phyloP scores from a whole-genome alignment of 2,888 invertebrate genomes.

The Lycophotia porphyrea region DNA sequence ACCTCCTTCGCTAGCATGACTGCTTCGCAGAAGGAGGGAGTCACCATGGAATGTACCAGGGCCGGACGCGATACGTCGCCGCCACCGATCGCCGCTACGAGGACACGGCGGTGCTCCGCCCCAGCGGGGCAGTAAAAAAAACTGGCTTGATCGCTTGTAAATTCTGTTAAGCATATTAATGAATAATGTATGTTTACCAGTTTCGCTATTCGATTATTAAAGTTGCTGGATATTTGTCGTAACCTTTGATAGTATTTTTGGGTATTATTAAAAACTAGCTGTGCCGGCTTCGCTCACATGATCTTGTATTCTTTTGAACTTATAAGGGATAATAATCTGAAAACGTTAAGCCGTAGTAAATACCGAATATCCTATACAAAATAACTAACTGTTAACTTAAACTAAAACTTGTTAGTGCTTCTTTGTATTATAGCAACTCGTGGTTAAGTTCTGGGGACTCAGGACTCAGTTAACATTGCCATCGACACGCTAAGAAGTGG shows the following conservation, averaged over 20 bases:
- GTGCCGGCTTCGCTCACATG: background rate
- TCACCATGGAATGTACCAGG: no score
- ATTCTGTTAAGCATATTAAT: background rate
- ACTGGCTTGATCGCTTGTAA: background rate
- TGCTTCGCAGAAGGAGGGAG: no score
- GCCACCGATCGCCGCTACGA: no score
- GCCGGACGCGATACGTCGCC: no score
- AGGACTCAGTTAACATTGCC: background rate
- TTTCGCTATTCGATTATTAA: background rate
- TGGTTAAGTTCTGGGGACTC: background rate
- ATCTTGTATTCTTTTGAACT: background rate
- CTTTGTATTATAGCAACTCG: background rate
- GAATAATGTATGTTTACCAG: background rate
- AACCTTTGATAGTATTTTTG: background rate
- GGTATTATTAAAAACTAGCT: background rate
- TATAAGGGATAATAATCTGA: background rate
- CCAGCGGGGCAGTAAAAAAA: no score
- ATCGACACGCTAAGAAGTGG: no score
- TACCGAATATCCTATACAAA: background rate
- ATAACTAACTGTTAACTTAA: background rate
- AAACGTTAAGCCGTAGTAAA: background rate
- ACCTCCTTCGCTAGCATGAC: no score
- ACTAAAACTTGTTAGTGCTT: background rate
- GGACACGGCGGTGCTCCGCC: no score
- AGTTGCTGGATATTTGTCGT: background rate